phyloP scores from a whole-genome alignment of 2,797 vertebrate species.

The Cephalopachus bancanus region DNA sequence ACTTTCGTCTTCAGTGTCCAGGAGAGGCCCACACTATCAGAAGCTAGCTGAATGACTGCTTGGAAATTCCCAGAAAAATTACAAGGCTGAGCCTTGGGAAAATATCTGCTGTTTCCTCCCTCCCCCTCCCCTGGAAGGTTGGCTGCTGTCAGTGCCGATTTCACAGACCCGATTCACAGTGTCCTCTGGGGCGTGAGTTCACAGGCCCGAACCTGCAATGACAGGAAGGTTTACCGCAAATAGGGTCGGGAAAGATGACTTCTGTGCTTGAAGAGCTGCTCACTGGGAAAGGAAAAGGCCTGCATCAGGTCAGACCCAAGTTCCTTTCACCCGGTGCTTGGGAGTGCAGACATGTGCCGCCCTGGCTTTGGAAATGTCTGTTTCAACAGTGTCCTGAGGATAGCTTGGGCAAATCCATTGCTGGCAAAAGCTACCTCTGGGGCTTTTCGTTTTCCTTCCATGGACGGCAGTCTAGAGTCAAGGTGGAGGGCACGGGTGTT shows the following conservation, averaged over 20 bases:
- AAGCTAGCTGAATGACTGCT: conserved; percentile 3
- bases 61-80: conserved; percentile 73
- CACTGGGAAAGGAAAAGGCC: not conserved
- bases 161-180: conserved; percentile 24
- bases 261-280: not conserved
- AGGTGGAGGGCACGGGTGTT: not conserved
- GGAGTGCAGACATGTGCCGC: fast-evolving
- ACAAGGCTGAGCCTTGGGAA: conserved; percentile 52
- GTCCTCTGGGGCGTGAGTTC: conserved; percentile 44
- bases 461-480: conserved; percentile 2
- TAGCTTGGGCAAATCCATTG: not conserved
- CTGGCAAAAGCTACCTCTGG: not conserved
- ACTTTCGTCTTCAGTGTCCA: not conserved
- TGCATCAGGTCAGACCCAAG: not conserved
- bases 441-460: not conserved
- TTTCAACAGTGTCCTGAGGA: not conserved
- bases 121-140: conserved; percentile 33
- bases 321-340: not conserved
- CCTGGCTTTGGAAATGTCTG: conserved; percentile 2
- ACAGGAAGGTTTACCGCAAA: not conserved
- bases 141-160: conserved; percentile 55
- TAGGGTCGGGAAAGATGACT: not conserved
- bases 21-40: not conserved
- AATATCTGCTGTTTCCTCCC: conserved; percentile 56
- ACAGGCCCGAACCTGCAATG: not conserved